Conservation (phyloP, 2,888 invertebrate genomes). For the Troides helena region DNA sequence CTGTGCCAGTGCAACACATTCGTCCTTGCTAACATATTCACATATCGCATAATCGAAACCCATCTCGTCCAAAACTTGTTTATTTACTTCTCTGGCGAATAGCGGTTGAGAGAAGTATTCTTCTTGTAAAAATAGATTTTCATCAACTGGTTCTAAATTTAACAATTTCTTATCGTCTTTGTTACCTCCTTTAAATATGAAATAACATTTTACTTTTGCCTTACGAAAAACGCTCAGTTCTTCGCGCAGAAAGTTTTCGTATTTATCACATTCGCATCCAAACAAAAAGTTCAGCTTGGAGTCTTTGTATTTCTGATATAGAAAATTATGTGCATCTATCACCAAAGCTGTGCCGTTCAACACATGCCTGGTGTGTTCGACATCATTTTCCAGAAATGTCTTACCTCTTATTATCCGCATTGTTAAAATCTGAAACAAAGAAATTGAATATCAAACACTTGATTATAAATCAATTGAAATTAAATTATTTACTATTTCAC, state of each 20-base stretch:
- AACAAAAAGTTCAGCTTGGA: slow-evolving; percentile 10
- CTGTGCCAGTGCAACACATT: slow-evolving; percentile 44
- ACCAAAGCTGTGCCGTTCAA: slow-evolving; percentile 18
- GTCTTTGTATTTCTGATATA: slow-evolving; percentile 11
- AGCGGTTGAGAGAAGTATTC: slow-evolving; percentile 33
- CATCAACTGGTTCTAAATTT: not conserved
- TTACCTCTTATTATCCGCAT: slow-evolving; percentile 4
- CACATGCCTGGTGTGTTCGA: not conserved
- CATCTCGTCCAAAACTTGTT: slow-evolving; percentile 44
- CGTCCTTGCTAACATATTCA: slow-evolving; percentile 40
- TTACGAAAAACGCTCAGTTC: slow-evolving; percentile 1
- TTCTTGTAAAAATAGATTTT: not conserved
- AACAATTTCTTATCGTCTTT: slow-evolving; percentile 6
- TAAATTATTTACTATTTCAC: too few species aligned
- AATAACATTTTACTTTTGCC: slow-evolving; percentile 20
- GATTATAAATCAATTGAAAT: not conserved
- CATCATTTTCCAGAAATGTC: slow-evolving; percentile 1
- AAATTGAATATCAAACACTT: not conserved
- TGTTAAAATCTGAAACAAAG: not conserved
- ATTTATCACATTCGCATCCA: slow-evolving; percentile 22
- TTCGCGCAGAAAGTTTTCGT: not conserved
- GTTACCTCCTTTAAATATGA: slow-evolving; percentile 19
- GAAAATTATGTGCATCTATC: slow-evolving; percentile 24
- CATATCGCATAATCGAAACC: slow-evolving; percentile 39
- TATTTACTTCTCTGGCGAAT: slow-evolving; percentile 38